Base-by-base conservation (phyloP, 35 echinoderm and acorn worm genomes). In the Ophioderma brevispina region DNA sequence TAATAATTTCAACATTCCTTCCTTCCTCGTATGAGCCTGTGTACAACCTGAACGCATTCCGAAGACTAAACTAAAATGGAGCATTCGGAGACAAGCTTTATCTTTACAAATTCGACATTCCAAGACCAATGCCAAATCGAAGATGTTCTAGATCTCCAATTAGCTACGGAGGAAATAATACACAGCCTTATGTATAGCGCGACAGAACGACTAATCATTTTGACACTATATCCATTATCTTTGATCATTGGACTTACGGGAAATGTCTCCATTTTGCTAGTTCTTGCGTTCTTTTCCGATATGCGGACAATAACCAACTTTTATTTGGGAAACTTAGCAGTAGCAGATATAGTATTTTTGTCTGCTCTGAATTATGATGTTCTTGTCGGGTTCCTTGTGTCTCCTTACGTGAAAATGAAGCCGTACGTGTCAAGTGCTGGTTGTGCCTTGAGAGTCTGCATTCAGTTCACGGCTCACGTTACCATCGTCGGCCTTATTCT, bases 231-330 rank as follows among this genome's bases (percentile, higher is more conserved):
- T 38, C 94, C 90, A 6, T 17, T 93, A 21, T 34, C 93, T 14
- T 81, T 96, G 13, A 36, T 79, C 0, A 15, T 96, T 5, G 97
- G 97, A 0, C 25, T 99, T 0, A 31, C 90, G 25, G 91, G 87
- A 36, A 99, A 99, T 46, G 38, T 95, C 1, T 91, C 97, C 0
- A 95, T 99, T 77, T 76, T 99, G 23, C 80, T 81, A 46, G 97
- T 99, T 1, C 91, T 99, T 37, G 84, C 85, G 36, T 76, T 84
- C 25, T 40, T 99, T 13, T 90, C 90, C 15, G 59, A 87, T 1
- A 99, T 99, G 97, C 84, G 91, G 1, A 99, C 97, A 31, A 85
- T 91, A 21, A 99, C 94, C 32, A 99, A 99, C 64, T 78, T 80
- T 35, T 99, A 99, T 37, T 56, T 99, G 33, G 64, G 90, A 14